Base-by-base conservation (phyloP, 2,113 vertebrate species). In the Eidolon helvum region DNA sequence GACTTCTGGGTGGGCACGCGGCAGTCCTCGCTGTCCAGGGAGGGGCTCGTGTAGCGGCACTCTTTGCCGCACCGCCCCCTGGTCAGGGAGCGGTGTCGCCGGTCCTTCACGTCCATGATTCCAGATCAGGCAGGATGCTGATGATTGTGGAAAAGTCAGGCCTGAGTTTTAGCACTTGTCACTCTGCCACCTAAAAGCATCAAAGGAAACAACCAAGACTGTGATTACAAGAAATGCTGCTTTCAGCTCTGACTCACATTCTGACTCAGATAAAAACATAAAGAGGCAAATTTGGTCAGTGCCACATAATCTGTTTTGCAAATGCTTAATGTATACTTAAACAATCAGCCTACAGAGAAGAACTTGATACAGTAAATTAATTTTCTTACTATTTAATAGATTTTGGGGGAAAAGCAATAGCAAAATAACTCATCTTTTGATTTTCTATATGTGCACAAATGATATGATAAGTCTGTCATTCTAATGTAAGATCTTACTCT, bases 1-100 rank as follows among this genome's bases (percentile, higher is more conserved):
- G 99, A 99, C 95, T 99, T 99, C 98, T 99, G 99, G 0, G 99
- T 99, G 61, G 99, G 99, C 68, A 99, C 99, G 2, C 99, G 99
- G 96, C 99, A 99, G 97, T 99, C 99, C 6, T 99, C 99, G 0
- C 98, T 98, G 96, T 99, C 99, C 98, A 99, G 98, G 26, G 99
- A 99, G 26, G 99, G 99, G 65, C 99, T 99, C 0, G 99, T 99
- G 93, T 99, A 99, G 97, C 99, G 99, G 93, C 99, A 99, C 71
- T 99, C 99, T 97, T 99, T 99, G 95, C 99, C 98, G 18, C 99
- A 99, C 43, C 98, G 99, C 14, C 99, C 99, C 86, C 99, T 97
- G 2, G 99, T 99, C 97, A 99, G 98, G 55, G 99, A 99, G 90
- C 99, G 99, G 91, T 99, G 99, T 86, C 99, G 98, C 48, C 99